These are phyloP conservation scores for Heteromormyrus szaboi DNA, from an alignment of 2,797 vertebrate genomes.

Conservation along the genomic window DNA sequence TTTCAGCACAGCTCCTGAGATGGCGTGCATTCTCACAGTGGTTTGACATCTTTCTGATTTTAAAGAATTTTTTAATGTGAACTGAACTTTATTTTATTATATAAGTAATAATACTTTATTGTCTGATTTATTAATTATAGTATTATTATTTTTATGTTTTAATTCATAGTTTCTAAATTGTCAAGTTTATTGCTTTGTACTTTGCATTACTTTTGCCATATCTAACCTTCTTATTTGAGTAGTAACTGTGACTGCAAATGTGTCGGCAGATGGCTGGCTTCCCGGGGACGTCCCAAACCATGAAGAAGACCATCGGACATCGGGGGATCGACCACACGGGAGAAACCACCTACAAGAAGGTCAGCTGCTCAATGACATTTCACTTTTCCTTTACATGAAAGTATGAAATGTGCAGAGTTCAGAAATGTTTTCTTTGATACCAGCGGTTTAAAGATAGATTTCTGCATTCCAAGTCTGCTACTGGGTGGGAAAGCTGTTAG, in stretches of 20 bases:
- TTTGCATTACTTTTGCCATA: neutral
- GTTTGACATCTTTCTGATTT: neutral
- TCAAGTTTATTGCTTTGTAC: neutral
- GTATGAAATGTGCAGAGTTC: neutral
- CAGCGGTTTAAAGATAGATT: neutral
- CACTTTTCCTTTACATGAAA: neutral
- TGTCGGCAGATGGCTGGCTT: conserved; percentile 53
- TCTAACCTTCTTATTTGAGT: neutral
- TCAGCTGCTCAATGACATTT: conserved; percentile 30
- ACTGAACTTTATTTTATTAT: neutral
- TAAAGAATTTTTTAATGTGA: neutral
- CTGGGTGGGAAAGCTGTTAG: neutral
- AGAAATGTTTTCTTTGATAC: neutral
- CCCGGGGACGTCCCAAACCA: conserved; percentile 56
- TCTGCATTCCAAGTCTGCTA: neutral
- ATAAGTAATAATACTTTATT: neutral
- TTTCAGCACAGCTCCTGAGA: neutral
- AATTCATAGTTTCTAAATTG: neutral
- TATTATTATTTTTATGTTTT: neutral
- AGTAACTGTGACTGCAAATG: neutral
- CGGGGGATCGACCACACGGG: conserved; percentile 84
- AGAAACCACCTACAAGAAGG: conserved; percentile 96
- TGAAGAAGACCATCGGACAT: conserved; percentile 81
- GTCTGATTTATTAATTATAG: neutral
- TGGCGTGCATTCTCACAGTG: neutral